Evolutionary conservation across 2,888 invertebrate genomes (phyloP), one percentile per base, ranked within the genome.

Genomic region (Polyommatus iphigenia): DNA sequence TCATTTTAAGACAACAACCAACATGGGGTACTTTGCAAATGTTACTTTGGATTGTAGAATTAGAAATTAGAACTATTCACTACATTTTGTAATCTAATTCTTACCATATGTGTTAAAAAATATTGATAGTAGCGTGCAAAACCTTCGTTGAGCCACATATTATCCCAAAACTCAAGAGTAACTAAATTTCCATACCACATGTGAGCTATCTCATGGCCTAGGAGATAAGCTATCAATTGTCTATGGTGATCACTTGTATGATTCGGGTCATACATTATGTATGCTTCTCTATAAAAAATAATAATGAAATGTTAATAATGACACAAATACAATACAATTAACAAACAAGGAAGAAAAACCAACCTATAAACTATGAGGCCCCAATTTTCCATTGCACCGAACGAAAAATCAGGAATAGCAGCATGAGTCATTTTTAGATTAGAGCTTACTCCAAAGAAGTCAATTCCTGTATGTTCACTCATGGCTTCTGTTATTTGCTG

Each of bases 381-480:
- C 97, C 97, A 97, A 86, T 98, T 97, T 87, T 97, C 97, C 97
- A 97, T 97, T 80, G 97, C 97, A 77, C 96, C 96, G 82, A 96
- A 96, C 46, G 95, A 92, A 86, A 97, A 97, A 85, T 97, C 97
- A 4, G 97, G 96, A 80, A 98, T 95, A 2, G 97, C 96, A 15
- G 97, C 96, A 83, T 97, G 96, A 81, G 97, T 97, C 85, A 96
- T 94, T 82, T 94, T 94, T 5, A 94, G 80, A 54, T 90, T 83
- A 0, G 81, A 32, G 18, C 94, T 90, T 83, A 96, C 95, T 2
- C 86, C 82, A 76, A 94, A 87, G 81, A 93, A 95, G 10, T 90
- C 79, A 72, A 93, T 82, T 1, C 79, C 95, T 82, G 97, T 95
- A 87, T 96, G 95, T 72, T 93, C 82, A 83, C 91, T 94, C 95